Evolutionary conservation across 2,888 invertebrate genomes (phyloP).

Genomic region (Xiphydria camelus): DNA sequence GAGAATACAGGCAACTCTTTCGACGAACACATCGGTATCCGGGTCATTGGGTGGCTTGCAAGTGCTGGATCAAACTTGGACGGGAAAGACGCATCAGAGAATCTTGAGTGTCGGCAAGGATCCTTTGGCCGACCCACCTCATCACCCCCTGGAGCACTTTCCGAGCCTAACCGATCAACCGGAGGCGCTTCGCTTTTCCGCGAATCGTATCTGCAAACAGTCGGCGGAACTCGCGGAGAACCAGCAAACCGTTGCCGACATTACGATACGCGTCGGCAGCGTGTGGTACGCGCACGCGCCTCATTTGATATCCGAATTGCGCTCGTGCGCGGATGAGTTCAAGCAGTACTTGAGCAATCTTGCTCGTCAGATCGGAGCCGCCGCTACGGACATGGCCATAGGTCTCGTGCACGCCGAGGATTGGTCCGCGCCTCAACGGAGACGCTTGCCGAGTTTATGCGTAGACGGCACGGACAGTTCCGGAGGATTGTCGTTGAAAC

Average conservation of each 20-base stretch:
- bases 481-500: constrained; percentile 55
- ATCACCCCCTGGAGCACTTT: constrained; percentile 46
- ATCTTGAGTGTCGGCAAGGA: constrained; percentile 84
- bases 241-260: constrained; percentile 48
- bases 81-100: constrained; percentile 80
- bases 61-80: constrained; percentile 83
- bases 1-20: constrained; percentile 81
- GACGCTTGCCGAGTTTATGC: constrained; percentile 58
- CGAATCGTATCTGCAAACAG: constrained; percentile 47
- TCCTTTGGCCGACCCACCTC: constrained; percentile 63
- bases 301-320: constrained; percentile 80
- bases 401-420: constrained; percentile 78
- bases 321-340: constrained; percentile 88
- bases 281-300: constrained; percentile 94
- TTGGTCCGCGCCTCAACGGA: constrained; percentile 58
- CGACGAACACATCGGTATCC: constrained; percentile 65
- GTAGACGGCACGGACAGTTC: constrained; percentile 56
- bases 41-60: constrained; percentile 93
- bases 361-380: constrained; percentile 82
- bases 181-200: constrained; percentile 63
- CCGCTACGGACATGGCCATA: constrained; percentile 92
- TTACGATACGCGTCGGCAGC: constrained; percentile 52
- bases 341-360: constrained; percentile 84
- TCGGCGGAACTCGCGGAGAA: constrained; percentile 21
- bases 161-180: constrained; percentile 47